Evolutionary conservation across 2,113 vertebrate species (phyloP).

Genomic region (Chaetorhynchus papuensis): DNA sequence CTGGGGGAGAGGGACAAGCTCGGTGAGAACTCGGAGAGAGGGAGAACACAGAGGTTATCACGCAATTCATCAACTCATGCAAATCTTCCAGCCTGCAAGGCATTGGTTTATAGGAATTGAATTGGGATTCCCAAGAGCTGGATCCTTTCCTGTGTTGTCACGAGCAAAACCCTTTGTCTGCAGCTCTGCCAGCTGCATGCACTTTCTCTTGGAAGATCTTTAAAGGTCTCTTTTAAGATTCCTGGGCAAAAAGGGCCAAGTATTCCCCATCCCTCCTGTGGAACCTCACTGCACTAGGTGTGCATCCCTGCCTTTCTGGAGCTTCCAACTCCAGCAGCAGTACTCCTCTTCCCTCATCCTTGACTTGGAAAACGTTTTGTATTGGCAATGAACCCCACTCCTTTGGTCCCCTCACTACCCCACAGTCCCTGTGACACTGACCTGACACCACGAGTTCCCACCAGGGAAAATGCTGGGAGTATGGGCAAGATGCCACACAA

Average conservation of each 20-base stretch:
- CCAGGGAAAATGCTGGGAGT: not conserved
- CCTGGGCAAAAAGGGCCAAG: not conserved
- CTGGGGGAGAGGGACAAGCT: constrained; percentile 60
- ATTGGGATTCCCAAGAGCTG: not conserved
- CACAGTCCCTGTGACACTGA: accelerated
- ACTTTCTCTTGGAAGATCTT: not conserved
- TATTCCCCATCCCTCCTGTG: not conserved
- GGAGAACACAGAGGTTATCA: not conserved
- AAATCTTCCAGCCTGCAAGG: not conserved
- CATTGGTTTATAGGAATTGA: not conserved
- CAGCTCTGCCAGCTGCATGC: not conserved
- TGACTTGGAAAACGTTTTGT: not conserved
- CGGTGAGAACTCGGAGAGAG: not conserved
- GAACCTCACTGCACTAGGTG: not conserved
- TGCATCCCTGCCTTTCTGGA: not conserved
- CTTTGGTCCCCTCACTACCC: not conserved
- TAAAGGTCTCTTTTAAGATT: not conserved
- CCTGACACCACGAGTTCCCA: not conserved
- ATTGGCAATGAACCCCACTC: not conserved
- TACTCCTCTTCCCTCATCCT: not conserved
- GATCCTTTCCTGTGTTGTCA: not conserved
- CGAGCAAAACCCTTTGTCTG: not conserved
- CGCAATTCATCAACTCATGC: not conserved
- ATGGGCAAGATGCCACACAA: not conserved
- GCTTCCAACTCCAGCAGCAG: not conserved